Evolutionary conservation across 1,140 invertebrate genomes (phyloP), one percentile per base, ranked within the genome.

Genomic region (Neelides sp.): DNA sequence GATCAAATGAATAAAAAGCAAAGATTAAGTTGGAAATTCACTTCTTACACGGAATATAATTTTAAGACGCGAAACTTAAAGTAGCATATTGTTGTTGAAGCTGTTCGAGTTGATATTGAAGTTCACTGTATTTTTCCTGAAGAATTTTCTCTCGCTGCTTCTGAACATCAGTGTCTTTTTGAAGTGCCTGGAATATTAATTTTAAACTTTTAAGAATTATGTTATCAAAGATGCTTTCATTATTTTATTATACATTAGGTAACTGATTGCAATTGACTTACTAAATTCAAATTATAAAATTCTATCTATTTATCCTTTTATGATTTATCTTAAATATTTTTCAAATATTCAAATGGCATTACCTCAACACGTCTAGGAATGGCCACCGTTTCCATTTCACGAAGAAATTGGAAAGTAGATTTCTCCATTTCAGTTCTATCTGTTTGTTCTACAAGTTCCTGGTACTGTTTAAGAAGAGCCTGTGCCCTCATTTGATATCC

Each of bases 161-260:
- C 71, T 98, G 93, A 47, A 88, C 71, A 44, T 81, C 81, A 1
- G 96, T 91, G 66, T 98, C 92, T 64, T 95, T 90, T 46, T 83
- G 84, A 23, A 97, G 64, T 1, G 83, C 80, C 76, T 85, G 65
- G 35, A 74, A 74, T n/a, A n/a, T n/a, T n/a, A n/a, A n/a, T n/a
- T n/a, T n/a, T n/a, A n/a, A n/a, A n/a, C n/a, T n/a, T n/a, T 58
- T 62, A 61, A 58, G 65, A 63, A 57, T 61, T 47, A 37, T 27
- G 15, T 4, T 7, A 24, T 28, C 26, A 50, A 36, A 50, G 19
- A 48, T 19, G 13, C 20, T 23, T 52, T 42, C 17, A 45, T 28
- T 24, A 45, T 24, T 15, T 45, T 32, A 27, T 12, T 7, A 15
- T 10, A 27, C 26, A 45, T 32, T 3, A 32, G 3, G 3, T 7